These are phyloP conservation scores for Drosophila kohkoa DNA, from an alignment of 1,140 invertebrate genomes.

Conservation along the genomic window DNA sequence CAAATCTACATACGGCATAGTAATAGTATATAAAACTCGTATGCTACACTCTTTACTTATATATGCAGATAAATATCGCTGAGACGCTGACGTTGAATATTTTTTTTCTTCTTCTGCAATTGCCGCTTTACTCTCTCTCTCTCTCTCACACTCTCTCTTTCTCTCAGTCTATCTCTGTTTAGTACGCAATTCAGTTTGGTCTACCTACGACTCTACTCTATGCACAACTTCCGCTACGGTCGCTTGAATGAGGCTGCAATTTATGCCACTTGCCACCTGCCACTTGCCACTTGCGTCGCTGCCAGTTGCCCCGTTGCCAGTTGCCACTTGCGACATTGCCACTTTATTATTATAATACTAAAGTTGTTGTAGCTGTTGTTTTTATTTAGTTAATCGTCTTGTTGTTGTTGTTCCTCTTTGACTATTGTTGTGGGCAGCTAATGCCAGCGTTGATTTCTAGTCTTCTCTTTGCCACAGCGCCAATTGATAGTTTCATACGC, in stretches of 20 bases:
- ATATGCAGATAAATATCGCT: constrained; percentile 68
- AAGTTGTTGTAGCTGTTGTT: constrained; percentile 23
- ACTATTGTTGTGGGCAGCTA: constrained; percentile 8
- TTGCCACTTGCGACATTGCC: constrained; percentile 59
- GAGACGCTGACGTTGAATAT: constrained; percentile 51
- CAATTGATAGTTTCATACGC: constrained; percentile 11
- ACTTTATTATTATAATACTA: constrained; percentile 77
- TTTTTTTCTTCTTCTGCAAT: constrained; percentile 32
- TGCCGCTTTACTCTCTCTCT: constrained; percentile 5
- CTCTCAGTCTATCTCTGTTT: not conserved
- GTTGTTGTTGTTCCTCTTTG: constrained; percentile 43
- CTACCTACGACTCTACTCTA: constrained; percentile 43
- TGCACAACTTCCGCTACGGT: constrained; percentile 40
- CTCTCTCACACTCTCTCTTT: constrained; percentile 8
- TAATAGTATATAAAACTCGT: constrained; percentile 47
- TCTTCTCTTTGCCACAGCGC: not conserved
- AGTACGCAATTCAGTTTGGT: constrained; percentile 51
- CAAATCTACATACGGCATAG: constrained; percentile 65
- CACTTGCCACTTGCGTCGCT: constrained; percentile 61
- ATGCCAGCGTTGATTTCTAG: constrained; percentile 25
- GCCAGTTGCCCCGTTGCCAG: constrained; percentile 56
- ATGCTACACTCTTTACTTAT: constrained; percentile 58
- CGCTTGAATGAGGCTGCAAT: constrained; percentile 79
- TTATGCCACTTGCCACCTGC: constrained; percentile 72
- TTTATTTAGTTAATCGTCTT: constrained; percentile 36